Percentiles rank a stretch among this genome's conserved stretches.
These are phyloP conservation scores for Xenopus petersii DNA, from an alignment of 2,797 vertebrate species.

Conservation along the genomic window DNA sequence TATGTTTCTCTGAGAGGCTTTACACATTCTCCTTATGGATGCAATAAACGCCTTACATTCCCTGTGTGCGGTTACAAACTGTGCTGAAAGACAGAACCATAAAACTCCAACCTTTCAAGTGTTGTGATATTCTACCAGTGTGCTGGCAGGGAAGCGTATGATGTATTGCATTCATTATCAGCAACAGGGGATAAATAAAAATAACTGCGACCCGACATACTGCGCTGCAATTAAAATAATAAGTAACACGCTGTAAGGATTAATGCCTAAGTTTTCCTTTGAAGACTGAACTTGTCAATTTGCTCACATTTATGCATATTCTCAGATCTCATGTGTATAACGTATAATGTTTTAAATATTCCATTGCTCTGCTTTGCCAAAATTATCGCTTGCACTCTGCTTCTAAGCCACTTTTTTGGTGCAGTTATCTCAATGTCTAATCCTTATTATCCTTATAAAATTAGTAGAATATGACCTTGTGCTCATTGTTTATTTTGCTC, in stretches of 20 bases:
- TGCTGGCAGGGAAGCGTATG: background rate
- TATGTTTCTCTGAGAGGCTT: no score
- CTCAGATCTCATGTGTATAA: constrained; percentile 13
- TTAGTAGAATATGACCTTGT: constrained; percentile 14
- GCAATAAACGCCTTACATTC: no score
- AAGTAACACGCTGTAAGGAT: background rate
- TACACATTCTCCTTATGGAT: background rate
- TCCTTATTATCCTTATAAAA: background rate
- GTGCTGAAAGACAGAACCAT: background rate
- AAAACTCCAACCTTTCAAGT: background rate
- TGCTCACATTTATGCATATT: constrained; percentile 1
- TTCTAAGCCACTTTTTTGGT: background rate
- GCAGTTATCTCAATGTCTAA: constrained; percentile 6
- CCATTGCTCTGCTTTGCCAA: constrained; percentile 8
- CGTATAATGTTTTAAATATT: constrained; percentile 21
- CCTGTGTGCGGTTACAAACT: no score
- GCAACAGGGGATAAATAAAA: constrained; percentile 19
- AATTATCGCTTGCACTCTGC: constrained; percentile 8
- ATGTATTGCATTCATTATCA: constrained; percentile 8
- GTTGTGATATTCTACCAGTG: background rate
- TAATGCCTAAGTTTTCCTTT: background rate
- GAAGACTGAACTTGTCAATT: constrained; percentile 9
- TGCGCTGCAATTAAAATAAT: constrained; percentile 6
- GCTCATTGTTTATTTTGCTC: constrained; percentile 15
- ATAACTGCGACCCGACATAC: background rate